These are phyloP conservation scores for Tetragnatha versicolor DNA, from an alignment of 1,140 invertebrate genomes.

Conservation along the genomic window DNA sequence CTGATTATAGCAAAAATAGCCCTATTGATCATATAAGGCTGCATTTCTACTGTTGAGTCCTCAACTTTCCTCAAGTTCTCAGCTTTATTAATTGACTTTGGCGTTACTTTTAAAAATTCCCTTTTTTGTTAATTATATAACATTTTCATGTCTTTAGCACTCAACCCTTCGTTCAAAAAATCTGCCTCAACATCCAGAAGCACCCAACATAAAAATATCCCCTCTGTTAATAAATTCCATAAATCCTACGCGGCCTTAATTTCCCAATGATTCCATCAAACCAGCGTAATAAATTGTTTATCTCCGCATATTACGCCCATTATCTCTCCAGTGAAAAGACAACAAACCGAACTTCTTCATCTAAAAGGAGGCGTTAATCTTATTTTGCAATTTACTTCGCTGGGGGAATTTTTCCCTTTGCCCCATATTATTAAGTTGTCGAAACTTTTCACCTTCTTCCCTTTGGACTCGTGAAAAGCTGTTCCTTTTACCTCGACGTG, in stretches of 20 bases:
- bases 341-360: too few species aligned
- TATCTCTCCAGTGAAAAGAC: background rate
- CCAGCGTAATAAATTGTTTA: slow-evolving; percentile 22
- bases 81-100: too few species aligned
- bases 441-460: slow-evolving; percentile 20
- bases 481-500: background rate
- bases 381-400: slow-evolving; percentile 9
- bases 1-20: too few species aligned
- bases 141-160: too few species aligned
- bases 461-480: background rate
- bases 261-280: background rate
- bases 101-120: too few species aligned
- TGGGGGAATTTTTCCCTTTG: background rate
- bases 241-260: background rate
- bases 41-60: too few species aligned
- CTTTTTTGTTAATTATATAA: too few species aligned
- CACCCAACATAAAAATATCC: too few species aligned
- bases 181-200: too few species aligned
- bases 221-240: background rate
- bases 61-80: too few species aligned
- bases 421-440: slow-evolving; percentile 18
- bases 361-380: slow-evolving; percentile 21
- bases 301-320: slow-evolving; percentile 12
- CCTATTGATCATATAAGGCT: too few species aligned
- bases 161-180: too few species aligned